Percentiles rank a stretch among this genome's conserved stretches.
Evolutionary conservation across 2,888 invertebrate genomes (phyloP).

Genomic region (Eupithecia centaureata): DNA sequence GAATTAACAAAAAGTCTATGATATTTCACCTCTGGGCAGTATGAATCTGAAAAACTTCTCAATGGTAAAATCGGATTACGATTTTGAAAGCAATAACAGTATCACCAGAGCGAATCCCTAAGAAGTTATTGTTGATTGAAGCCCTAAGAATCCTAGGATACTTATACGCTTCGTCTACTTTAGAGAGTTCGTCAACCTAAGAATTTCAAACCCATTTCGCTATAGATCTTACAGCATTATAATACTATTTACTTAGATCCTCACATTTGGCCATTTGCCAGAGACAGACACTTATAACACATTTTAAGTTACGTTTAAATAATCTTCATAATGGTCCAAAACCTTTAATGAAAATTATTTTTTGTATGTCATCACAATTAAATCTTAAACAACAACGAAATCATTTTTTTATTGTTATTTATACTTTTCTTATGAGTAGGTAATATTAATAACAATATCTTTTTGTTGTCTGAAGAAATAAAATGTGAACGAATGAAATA

Average conservation of each 20-base stretch:
- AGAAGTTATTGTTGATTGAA: too few species aligned
- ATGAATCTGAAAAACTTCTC: neutral
- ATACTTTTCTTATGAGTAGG: too few species aligned
- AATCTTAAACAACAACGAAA: too few species aligned
- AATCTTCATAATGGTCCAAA: slow-evolving; percentile 50
- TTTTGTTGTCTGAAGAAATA: too few species aligned
- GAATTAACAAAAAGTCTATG: neutral
- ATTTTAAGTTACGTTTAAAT: slow-evolving; percentile 47
- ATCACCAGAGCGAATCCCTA: too few species aligned
- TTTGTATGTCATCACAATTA: slow-evolving; percentile 1
- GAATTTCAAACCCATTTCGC: slow-evolving; percentile 24
- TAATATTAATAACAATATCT: too few species aligned
- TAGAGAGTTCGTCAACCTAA: slow-evolving; percentile 15
- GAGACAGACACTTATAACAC: slow-evolving; percentile 36
- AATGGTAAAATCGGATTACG: neutral
- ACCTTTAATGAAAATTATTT: slow-evolving; percentile 35
- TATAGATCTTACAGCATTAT: slow-evolving; percentile 24
- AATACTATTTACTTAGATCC: slow-evolving; percentile 41
- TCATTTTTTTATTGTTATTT: too few species aligned
- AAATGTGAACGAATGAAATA: too few species aligned
- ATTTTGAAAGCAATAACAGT: neutral
- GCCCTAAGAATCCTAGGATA: too few species aligned
- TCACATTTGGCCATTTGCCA: slow-evolving; percentile 39
- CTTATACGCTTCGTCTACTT: too few species aligned
- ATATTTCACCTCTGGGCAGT: neutral